A percentile compares a stretch with the other conserved stretches of the same genome.
These are phyloP conservation scores for Urechis unicinctus DNA, from an alignment of 2,888 invertebrate species.

Conservation along the genomic window DNA sequence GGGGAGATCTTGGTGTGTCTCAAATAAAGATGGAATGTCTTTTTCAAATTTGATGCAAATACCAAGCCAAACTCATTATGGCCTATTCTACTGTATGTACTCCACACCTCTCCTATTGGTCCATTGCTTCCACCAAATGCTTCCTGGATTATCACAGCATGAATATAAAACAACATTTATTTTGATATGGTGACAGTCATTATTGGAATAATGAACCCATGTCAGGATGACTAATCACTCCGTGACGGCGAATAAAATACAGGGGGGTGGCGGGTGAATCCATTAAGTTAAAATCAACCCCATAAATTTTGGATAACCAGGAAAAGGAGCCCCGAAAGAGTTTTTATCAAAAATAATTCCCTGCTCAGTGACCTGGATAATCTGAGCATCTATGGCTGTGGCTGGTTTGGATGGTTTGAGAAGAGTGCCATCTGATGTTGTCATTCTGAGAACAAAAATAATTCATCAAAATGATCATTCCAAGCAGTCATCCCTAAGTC, in stretches of 20 bases:
- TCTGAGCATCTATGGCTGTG: conserved; percentile 24
- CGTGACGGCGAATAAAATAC: no score
- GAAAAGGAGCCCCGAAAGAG: no score
- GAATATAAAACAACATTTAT: no score
- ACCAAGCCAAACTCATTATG: conserved; percentile 12
- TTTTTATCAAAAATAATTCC: no score
- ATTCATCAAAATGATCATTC: no score
- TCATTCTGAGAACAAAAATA: conserved; percentile 6
- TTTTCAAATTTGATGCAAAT: conserved; percentile 11
- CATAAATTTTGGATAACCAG: no score
- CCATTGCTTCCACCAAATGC: conserved; percentile 17
- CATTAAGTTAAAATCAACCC: no score
- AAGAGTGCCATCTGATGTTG: conserved; percentile 26
- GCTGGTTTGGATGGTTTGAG: conserved; percentile 27
- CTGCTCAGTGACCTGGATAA: conserved; percentile 24
- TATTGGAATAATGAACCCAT: not conserved
- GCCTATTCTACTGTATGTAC: conserved; percentile 14
- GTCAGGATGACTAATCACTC: not conserved
- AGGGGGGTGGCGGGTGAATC: no score
- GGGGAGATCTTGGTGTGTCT: no score
- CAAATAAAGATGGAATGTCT: no score
- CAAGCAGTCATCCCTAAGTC: no score
- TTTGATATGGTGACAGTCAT: no score
- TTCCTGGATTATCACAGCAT: conserved; percentile 8
- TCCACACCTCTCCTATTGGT: conserved; percentile 19